Evolutionary conservation across 2,113 vertebrate genomes (phyloP), one percentile per base, ranked within the genome.

Genomic region (Aix galericulata): DNA sequence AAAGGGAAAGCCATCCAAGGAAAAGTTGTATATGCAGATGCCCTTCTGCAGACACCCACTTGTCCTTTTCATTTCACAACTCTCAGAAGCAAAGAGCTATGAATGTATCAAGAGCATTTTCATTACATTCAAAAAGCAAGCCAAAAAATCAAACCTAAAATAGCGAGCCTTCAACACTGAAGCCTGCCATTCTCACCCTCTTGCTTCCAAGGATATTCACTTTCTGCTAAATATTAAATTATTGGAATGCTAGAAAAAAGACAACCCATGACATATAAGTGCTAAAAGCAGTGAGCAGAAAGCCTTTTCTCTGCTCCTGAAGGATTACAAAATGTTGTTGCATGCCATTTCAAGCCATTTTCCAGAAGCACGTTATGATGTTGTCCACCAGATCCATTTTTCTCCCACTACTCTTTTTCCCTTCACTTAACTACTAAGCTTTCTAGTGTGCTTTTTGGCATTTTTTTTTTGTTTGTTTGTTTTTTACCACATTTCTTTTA

Each of bases 151-250:
- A 8, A 15, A 11, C 8, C 52, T 23, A 62, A 67, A 88, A 2
- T 13, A 58, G 6, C 9, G 26, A 31, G 25, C 23, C 44, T 69
- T 64, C 67, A 82, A 64, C 26, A 15, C 11, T 63, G n/a, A 44
- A 50, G 21, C 46, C 27, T 89, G 55, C 42, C 58, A 80, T 64
- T 82, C 38, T 75, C 42, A 50, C 26, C 29, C 31, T n/a, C 63
- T 27, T 67, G 20, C 40, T 95, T 71, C 50, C 76, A 80, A 69
- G 79, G 11, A 23, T 17, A 23, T 48, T 86, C 67, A 67, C 25
- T 56, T 9, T 46, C 83, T 79, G 67, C 12, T 78, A 68, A 95
- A 78, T 38, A 85, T 87, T 68, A 88, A 91, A 88, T 93, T 82
- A 83, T 40, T 82, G 40, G 50, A 46, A 52, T 67, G 80, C 78